Conservation (phyloP, 2,888 invertebrate genomes). For the Nebria salina region DNA sequence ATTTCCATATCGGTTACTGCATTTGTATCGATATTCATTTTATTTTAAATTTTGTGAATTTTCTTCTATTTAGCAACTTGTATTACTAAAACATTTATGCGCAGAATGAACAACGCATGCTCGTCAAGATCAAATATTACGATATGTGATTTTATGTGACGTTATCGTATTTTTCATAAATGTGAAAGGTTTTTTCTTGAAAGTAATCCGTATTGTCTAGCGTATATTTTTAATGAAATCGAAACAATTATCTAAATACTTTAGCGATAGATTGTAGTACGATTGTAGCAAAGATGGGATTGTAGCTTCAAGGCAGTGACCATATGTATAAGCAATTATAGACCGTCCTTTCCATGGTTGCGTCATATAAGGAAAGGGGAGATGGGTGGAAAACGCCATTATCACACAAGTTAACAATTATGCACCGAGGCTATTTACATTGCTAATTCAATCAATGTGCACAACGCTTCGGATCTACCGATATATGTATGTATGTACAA, state of each 20-base stretch:
- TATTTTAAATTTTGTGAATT: not conserved
- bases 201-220: no score
- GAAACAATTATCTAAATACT: no score
- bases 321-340: not conserved
- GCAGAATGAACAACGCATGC: no score
- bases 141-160: no score
- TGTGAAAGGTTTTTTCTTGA: no score
- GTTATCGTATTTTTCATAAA: no score
- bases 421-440: constrained; percentile 19
- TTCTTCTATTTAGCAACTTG: no score
- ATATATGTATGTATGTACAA: not conserved
- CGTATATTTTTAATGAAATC: no score
- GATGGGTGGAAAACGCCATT: not conserved
- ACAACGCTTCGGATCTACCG: not conserved
- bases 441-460: constrained; percentile 23
- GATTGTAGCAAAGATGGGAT: not conserved
- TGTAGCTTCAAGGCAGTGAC: not conserved
- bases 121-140: no score
- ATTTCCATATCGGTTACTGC: not conserved
- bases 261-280: not conserved
- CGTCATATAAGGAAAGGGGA: not conserved
- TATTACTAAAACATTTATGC: no score
- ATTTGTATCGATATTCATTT: not conserved
- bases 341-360: not conserved
- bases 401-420: constrained; percentile 18